A percentile compares a stretch with the other conserved stretches of the same genome.
Conservation (phyloP, 2,888 invertebrate genomes). For the Orthosia incerta region DNA sequence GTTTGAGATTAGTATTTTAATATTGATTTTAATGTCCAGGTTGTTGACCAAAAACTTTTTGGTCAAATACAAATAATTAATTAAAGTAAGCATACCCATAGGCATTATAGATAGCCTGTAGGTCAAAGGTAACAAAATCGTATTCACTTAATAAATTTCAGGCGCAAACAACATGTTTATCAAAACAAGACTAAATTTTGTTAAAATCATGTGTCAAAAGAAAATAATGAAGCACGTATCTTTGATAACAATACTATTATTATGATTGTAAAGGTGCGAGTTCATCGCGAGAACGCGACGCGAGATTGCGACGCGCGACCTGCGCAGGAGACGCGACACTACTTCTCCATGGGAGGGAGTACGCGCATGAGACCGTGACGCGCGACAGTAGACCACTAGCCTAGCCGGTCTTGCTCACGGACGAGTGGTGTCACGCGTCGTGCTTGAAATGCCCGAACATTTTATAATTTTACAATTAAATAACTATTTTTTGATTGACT, state of each 20-base stretch:
- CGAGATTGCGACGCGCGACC: too few species aligned
- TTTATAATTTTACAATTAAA: too few species aligned
- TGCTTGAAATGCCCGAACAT: too few species aligned
- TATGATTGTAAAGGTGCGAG: neutral
- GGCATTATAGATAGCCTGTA: conserved; percentile 20
- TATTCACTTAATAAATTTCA: neutral
- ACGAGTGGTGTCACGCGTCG: too few species aligned
- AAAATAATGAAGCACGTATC: neutral
- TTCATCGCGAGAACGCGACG: too few species aligned
- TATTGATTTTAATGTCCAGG: neutral
- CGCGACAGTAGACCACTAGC: too few species aligned
- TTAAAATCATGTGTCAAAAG: neutral
- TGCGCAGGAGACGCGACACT: too few species aligned
- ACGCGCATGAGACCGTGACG: too few species aligned
- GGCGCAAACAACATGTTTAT: conserved; percentile 18
- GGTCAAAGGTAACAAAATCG: conserved; percentile 12
- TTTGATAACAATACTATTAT: conserved; percentile 7
- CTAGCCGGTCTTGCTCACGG: too few species aligned
- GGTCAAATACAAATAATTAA: conserved; percentile 8
- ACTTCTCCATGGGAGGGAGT: too few species aligned
- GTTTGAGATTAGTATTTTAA: neutral
- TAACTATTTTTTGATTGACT: too few species aligned
- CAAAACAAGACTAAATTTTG: conserved; percentile 32
- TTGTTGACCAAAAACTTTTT: conserved; percentile 3
- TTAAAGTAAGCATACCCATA: neutral